Percentiles rank a stretch among this genome's conserved stretches.
These are phyloP conservation scores for Cherax destructor DNA, from an alignment of 1,140 invertebrate genomes.

Conservation along the genomic window DNA sequence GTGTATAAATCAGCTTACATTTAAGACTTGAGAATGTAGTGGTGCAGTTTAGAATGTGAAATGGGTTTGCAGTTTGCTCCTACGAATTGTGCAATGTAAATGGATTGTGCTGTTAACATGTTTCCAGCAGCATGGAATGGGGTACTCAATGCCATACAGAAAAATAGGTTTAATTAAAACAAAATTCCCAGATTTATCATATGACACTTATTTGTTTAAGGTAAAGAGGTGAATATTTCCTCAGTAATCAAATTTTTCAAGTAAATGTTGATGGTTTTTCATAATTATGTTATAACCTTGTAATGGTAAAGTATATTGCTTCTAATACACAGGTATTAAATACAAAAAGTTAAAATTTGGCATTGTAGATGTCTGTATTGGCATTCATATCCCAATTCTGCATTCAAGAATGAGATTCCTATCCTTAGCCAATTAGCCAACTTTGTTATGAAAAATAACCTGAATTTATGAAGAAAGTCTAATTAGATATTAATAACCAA, in stretches of 20 bases:
- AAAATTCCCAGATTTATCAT: neutral
- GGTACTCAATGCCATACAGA: conserved; percentile 39
- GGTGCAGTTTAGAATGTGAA: conserved; percentile 45
- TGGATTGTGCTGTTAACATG: conserved; percentile 17
- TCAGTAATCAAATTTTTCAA: neutral
- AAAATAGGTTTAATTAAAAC: neutral
- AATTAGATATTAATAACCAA: conserved; percentile 23
- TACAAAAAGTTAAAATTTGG: neutral
- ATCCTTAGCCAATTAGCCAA: conserved; percentile 18
- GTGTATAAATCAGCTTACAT: conserved; percentile 56
- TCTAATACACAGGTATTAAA: no score
- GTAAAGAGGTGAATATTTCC: neutral
- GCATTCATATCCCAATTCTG: conserved; percentile 2
- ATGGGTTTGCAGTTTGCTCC: conserved; percentile 46
- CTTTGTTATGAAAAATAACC: neutral
- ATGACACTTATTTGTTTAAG: neutral
- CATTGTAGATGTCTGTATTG: neutral
- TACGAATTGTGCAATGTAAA: conserved; percentile 59
- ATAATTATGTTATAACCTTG: neutral
- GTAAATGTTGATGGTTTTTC: neutral
- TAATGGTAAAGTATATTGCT: no score
- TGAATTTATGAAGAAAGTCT: neutral
- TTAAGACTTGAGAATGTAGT: neutral
- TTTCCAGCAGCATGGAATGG: conserved; percentile 44
- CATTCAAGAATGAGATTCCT: conserved; percentile 5